phyloP scores from a whole-genome alignment of 1,140 invertebrate genomes.

The Panonychus citri region DNA sequence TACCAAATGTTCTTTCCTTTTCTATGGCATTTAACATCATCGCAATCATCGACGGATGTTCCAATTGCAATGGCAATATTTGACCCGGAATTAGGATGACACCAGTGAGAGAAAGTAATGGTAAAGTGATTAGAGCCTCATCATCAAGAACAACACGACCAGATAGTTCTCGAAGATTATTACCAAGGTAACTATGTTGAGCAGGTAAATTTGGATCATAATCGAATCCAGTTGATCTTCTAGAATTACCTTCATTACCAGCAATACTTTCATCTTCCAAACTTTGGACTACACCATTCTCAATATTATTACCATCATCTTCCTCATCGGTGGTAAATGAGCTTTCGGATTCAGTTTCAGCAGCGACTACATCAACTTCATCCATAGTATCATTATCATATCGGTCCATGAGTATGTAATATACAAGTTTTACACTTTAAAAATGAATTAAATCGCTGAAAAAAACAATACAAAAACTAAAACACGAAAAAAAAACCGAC shows the following conservation, averaged over 20 bases:
- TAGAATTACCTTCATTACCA: background rate
- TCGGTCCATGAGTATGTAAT: too few relatives aligned
- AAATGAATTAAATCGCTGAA: too few relatives aligned
- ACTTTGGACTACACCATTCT: background rate
- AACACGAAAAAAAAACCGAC: too few relatives aligned
- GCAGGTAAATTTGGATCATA: conserved; percentile 18
- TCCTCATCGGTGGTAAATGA: background rate
- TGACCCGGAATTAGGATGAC: conserved; percentile 44
- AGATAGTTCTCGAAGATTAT: conserved; percentile 33
- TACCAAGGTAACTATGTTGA: conserved; percentile 34
- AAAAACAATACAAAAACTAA: too few relatives aligned
- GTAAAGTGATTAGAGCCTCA: conserved; percentile 25
- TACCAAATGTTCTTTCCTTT: conserved; percentile 36
- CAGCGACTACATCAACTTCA: too few relatives aligned
- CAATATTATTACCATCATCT: background rate
- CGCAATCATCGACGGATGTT: conserved; percentile 27
- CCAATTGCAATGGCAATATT: conserved; percentile 41
- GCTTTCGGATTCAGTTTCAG: too few relatives aligned
- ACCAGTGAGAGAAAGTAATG: conserved; percentile 32
- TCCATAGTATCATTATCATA: too few relatives aligned
- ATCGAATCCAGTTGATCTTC: background rate
- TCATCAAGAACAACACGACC: conserved; percentile 37
- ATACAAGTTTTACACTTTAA: too few relatives aligned
- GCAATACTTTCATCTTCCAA: background rate
- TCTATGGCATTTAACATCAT: conserved; percentile 32